These are phyloP conservation scores for Tragelaphus imberbis DNA, from an alignment of 2,113 vertebrate species.

Conservation along the genomic window DNA sequence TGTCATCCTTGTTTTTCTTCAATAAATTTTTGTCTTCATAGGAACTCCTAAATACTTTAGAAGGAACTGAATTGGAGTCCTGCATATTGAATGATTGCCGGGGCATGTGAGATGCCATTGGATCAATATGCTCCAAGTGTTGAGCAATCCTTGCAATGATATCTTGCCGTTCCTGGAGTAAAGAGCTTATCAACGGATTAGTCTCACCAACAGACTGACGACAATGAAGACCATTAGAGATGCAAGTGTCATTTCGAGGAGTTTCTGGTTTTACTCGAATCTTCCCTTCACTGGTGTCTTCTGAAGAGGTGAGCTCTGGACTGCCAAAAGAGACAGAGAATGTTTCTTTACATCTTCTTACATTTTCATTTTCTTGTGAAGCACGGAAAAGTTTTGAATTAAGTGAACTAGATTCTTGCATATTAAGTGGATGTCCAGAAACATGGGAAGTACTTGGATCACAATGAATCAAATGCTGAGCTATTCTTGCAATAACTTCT, in stretches of 20 bases:
- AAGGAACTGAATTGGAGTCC: conserved; percentile 73
- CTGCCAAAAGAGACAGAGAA: conserved; percentile 51
- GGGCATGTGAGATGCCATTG: conserved; percentile 83
- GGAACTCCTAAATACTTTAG: conserved; percentile 86
- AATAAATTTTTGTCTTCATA: conserved; percentile 83
- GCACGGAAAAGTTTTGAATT: conserved; percentile 84
- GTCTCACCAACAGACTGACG: conserved; percentile 80
- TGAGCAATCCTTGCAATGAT: conserved; percentile 97
- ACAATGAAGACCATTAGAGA: conserved; percentile 73
- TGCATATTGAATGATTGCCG: conserved; percentile 80
- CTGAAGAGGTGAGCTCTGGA: conserved; percentile 65
- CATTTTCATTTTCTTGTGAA: conserved; percentile 80
- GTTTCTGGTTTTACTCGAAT: conserved; percentile 61
- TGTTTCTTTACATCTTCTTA: conserved; percentile 88
- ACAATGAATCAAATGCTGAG: conserved; percentile 96
- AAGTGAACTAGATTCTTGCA: conserved; percentile 73
- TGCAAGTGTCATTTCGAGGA: conserved; percentile 41
- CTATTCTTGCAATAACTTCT: conserved; percentile 97
- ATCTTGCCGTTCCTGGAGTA: conserved; percentile 96
- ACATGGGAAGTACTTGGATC: conserved; percentile 89
- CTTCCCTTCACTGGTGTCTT: conserved; percentile 78
- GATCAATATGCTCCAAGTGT: conserved; percentile 93
- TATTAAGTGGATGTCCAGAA: conserved; percentile 82
- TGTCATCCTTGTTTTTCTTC: conserved; percentile 85
- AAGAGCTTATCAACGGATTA: conserved; percentile 91